Percentiles rank a stretch among this genome's conserved stretches.
Conservation (phyloP, 2,797 vertebrate species). For the Hippopotamyrus pictus region DNA sequence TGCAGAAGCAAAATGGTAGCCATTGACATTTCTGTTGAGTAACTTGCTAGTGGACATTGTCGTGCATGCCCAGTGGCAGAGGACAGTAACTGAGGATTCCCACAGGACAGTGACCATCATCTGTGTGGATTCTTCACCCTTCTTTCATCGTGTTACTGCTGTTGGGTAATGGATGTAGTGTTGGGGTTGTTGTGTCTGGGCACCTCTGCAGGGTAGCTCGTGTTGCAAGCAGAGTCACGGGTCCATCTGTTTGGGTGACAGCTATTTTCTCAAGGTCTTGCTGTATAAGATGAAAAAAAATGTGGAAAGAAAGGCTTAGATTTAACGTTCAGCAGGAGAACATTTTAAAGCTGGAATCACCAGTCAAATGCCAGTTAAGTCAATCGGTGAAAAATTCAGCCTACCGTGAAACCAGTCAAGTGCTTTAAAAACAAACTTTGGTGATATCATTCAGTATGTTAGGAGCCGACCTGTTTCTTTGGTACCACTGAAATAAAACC, state of each 20-base stretch:
- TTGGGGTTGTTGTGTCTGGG: neutral
- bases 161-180: neutral
- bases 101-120: neutral
- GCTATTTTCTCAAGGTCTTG: neutral
- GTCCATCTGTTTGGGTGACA: neutral
- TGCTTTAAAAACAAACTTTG: neutral
- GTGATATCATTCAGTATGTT: neutral
- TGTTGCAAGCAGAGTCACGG: neutral
- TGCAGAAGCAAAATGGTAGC: constrained; percentile 27
- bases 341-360: neutral
- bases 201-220: neutral
- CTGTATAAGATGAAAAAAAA: neutral
- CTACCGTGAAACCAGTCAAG: neutral
- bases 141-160: neutral
- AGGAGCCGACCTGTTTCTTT: neutral
- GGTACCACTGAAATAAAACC: neutral
- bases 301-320: neutral
- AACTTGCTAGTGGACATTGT: neutral
- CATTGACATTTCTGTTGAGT: constrained; percentile 4
- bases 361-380: neutral
- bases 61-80: neutral
- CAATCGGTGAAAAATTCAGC: neutral
- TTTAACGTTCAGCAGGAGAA: neutral
- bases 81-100: neutral
- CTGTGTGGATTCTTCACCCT: neutral